Base-by-base conservation (phyloP, 2,113 vertebrate species). In the Pagrus major region DNA sequence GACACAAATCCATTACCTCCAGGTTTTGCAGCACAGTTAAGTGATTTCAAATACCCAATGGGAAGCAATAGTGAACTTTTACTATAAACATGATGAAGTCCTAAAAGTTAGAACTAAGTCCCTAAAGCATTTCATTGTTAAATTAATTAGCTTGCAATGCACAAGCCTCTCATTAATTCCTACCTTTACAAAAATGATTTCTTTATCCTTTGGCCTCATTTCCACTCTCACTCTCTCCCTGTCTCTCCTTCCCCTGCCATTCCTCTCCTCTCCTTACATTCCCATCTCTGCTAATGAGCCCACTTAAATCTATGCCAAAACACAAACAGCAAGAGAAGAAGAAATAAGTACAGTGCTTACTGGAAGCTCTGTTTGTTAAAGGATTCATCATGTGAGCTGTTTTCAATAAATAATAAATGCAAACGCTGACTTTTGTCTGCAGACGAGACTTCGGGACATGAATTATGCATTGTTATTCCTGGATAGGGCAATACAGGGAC, bases 401-500 rank as follows among this genome's bases (percentile, higher is more conserved):
- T 93, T 93, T 89, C 91, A 90, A 90, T 94, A 92, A 93, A 94
- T 94, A 94, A 94, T 94, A 91, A 86, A 94, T 93, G 90, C 91
- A 90, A 91, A 87, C 69, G 61, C 89, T 91, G 91, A 94, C 93
- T 94, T 94, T 93, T 94, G 92, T 94, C 93, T 92, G 90, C 81
- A 92, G 91, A 92, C 85, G 71, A 92, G 92, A 93, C 92, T 93
- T 88, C 35, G 29, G 77, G 58, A 82, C 76, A 94, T 94, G 90
- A 93, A 94, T 94, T 86, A 94, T 94, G 92, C 76, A 94, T 94
- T 91, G 83, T 94, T 94, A 88, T 93, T 93, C 91, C 91, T 90
- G 89, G 90, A 89, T 93, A 92, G 92, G 92, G 87, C 88, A 86
- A 86, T 69, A 33, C 71, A 64, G 89, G 91, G 88, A 92, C 90